A percentile compares a stretch with the other conserved stretches of the same genome.
These are phyloP conservation scores for Pterophyllum scalare DNA, from an alignment of 2,113 vertebrate species.

Conservation along the genomic window DNA sequence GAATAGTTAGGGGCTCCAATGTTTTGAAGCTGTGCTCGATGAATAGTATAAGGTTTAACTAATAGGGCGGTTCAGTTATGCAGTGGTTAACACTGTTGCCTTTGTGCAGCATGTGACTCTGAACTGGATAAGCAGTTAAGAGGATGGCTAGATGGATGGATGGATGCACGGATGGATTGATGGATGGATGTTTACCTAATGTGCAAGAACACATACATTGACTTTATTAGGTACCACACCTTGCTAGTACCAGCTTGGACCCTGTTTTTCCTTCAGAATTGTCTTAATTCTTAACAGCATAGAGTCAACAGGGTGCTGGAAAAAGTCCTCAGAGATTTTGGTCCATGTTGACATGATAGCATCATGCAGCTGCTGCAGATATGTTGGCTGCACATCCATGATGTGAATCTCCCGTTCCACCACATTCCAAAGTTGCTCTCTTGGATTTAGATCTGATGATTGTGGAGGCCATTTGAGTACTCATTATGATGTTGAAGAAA, in stretches of 20 bases:
- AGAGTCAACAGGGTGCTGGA: background rate
- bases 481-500: background rate
- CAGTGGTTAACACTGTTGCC: background rate
- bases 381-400: background rate
- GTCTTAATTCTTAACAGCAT: background rate
- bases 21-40: background rate
- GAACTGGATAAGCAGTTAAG: accelerated
- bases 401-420: background rate
- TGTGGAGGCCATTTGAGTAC: background rate
- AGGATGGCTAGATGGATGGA: no score
- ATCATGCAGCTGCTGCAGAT: background rate
- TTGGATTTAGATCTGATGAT: background rate
- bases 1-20: background rate
- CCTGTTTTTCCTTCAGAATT: background rate
- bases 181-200: background rate
- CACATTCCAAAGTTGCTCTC: background rate
- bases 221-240: no score
- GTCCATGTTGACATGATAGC: background rate
- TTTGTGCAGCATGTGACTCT: background rate
- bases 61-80: background rate
- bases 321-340: background rate
- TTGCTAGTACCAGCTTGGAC: background rate
- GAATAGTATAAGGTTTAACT: background rate
- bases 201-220: no score
- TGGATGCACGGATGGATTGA: no score